These are phyloP conservation scores for Heliconius ismenius DNA, from an alignment of 2,888 invertebrate species.

Conservation along the genomic window DNA sequence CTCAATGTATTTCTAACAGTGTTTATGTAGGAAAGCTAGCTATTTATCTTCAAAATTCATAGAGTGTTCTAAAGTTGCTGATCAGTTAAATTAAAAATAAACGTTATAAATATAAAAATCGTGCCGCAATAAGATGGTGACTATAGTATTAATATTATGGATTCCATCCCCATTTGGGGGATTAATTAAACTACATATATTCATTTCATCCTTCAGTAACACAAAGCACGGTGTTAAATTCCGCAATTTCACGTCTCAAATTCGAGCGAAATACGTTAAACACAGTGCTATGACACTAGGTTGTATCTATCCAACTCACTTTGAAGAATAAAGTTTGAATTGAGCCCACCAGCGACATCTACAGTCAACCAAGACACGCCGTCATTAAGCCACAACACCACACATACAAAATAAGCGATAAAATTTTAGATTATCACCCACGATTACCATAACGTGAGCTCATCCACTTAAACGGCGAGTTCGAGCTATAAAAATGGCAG, in stretches of 20 bases:
- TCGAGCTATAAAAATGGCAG: conserved; percentile 50
- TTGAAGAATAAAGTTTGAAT: background rate
- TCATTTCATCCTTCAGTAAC: too few species aligned
- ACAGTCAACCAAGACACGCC: background rate
- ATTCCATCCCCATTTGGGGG: too few species aligned
- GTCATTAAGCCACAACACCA: background rate
- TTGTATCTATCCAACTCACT: too few species aligned
- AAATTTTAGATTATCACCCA: conserved; percentile 24
- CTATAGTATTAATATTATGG: too few species aligned
- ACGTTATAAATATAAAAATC: too few species aligned
- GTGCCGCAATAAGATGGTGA: too few species aligned
- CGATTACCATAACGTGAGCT: conserved; percentile 24
- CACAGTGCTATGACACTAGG: too few species aligned
- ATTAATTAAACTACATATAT: too few species aligned
- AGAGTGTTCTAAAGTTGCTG: background rate
- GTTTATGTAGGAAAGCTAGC: background rate
- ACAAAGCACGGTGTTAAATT: too few species aligned
- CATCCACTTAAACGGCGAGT: conserved; percentile 8
- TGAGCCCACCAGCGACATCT: background rate
- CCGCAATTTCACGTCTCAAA: too few species aligned
- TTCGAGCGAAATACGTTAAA: too few species aligned
- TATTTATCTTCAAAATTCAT: background rate
- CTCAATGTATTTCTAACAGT: conserved; percentile 5
- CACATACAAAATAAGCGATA: conserved; percentile 14
- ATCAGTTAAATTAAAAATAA: too few species aligned